Evolutionary conservation across 2,113 vertebrate genomes (phyloP).

Genomic region (Uria lomvia): DNA sequence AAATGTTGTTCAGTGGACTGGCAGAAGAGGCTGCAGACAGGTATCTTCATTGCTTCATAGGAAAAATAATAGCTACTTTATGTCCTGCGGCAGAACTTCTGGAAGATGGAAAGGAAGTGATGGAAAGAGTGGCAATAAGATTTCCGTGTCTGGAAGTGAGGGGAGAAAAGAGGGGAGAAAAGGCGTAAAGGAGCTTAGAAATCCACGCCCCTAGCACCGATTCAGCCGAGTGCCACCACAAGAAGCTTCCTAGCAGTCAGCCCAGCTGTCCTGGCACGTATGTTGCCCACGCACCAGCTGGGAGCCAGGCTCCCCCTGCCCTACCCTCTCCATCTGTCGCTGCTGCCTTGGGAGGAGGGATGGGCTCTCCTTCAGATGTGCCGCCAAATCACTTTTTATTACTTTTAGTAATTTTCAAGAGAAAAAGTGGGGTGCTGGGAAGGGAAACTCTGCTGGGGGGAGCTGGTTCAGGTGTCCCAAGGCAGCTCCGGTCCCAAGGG

Average conservation of each 20-base stretch:
- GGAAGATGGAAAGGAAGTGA: not conserved
- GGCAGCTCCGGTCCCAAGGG: not conserved
- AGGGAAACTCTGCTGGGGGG: not conserved
- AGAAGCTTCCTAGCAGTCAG: not conserved
- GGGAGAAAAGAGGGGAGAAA: not conserved
- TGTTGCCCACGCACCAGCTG: not conserved
- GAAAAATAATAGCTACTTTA: not conserved
- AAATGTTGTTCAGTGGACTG: not conserved
- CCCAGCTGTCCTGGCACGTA: accelerated
- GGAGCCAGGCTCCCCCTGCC: not conserved
- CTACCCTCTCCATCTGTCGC: not conserved
- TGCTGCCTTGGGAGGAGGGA: not conserved
- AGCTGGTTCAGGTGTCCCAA: not conserved
- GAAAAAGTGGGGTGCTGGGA: not conserved
- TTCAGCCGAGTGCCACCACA: accelerated
- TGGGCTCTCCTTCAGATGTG: not conserved
- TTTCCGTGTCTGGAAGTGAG: not conserved
- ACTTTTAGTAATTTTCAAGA: not conserved
- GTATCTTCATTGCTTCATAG: not conserved
- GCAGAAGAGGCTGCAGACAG: not conserved
- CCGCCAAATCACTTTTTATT: accelerated
- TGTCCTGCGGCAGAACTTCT: not conserved
- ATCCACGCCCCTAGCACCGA: not conserved
- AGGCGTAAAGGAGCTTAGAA: not conserved
- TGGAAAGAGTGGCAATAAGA: not conserved